Percentiles rank a stretch among this genome's conserved stretches.
Conservation (phyloP, 2,888 invertebrate species). For the Antheraea assamensis region DNA sequence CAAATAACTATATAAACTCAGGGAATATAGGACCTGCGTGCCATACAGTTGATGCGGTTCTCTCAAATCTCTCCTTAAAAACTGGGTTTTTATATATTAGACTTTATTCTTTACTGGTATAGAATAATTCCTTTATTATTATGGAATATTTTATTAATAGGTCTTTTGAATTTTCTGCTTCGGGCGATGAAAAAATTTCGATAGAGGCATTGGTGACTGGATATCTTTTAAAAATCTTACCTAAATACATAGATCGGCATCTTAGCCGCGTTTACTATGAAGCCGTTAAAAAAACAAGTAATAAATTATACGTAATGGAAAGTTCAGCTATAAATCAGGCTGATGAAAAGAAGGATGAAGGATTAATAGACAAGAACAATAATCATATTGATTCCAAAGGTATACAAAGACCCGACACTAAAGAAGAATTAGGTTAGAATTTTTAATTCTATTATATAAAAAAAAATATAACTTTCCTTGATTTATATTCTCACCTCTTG, state of each 20-base stretch:
- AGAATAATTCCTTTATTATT: background rate
- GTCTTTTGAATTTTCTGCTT: constrained; percentile 32
- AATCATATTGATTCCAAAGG: background rate
- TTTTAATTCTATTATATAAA: background rate
- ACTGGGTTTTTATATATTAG: background rate
- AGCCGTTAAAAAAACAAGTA: constrained; percentile 3
- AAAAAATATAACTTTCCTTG: background rate
- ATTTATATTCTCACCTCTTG: background rate
- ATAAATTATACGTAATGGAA: background rate
- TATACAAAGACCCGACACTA: background rate
- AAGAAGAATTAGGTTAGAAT: background rate
- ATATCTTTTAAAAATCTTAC: constrained; percentile 45
- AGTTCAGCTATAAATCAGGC: background rate
- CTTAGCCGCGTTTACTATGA: constrained; percentile 8
- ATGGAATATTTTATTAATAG: constrained; percentile 31
- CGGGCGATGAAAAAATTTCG: constrained; percentile 21
- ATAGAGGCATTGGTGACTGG: constrained; percentile 42
- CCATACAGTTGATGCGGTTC: background rate
- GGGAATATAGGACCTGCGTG: no score
- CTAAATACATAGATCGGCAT: constrained; percentile 33
- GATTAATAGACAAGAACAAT: background rate
- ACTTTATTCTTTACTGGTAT: no score
- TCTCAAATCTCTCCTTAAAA: background rate
- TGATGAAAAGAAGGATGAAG: background rate
- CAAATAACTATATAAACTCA: no score